phyloP scores from a whole-genome alignment of 92 coral and sea anemone genomes.

The Actinernus sp. region DNA sequence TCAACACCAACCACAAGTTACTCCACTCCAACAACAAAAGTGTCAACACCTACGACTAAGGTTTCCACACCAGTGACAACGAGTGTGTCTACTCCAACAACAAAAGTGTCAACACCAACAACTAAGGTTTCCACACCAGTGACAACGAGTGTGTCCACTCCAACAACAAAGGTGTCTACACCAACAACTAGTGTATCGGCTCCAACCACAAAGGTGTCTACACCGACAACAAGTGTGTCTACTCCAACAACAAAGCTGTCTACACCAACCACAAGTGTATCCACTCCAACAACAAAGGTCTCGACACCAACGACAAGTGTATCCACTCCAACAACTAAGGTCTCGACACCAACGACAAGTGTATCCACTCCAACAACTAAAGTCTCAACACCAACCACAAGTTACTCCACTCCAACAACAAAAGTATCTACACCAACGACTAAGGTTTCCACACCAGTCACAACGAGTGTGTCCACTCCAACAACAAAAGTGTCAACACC shows the following conservation, averaged over 20 bases:
- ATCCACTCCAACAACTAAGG: neutral
- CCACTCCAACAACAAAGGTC: neutral
- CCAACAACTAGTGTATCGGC: neutral
- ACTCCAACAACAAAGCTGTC: neutral
- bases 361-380: neutral
- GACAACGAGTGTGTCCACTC: neutral
- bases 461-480: neutral
- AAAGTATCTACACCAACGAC: constrained; percentile 18
- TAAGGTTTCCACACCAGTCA: neutral
- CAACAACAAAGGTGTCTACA: constrained; percentile 1
- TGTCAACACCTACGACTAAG: constrained; percentile 5
- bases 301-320: neutral
- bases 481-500: constrained; percentile 6
- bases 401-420: no score
- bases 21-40: neutral
- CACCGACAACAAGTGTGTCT: neutral
- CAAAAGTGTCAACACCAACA: neutral
- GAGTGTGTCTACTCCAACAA: neutral
- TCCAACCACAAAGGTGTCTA: neutral
- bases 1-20: neutral
- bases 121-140: neutral
- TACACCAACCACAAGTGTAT: neutral
- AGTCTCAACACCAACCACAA: constrained; percentile 4
- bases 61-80: neutral
- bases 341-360: neutral